Percentiles rank a stretch among this genome's conserved stretches.
Evolutionary conservation across 2,113 vertebrate species (phyloP).

Genomic region (Hippocampus comes): DNA sequence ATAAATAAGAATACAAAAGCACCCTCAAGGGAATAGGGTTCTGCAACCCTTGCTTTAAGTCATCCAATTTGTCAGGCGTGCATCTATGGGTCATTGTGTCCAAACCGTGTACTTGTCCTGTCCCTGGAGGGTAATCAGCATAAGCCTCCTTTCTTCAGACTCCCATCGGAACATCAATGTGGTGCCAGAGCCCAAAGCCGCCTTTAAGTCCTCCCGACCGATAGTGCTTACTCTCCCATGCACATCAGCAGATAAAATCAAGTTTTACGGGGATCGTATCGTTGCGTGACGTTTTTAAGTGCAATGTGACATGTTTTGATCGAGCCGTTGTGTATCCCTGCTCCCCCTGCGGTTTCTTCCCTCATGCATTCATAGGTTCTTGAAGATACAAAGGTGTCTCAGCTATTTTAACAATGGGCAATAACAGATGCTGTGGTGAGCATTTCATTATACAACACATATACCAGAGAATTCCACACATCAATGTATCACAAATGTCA

Average conservation of each 20-base stretch:
- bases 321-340: not conserved
- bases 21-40: not conserved
- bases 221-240: constrained; percentile 37
- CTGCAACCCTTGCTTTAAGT: not conserved
- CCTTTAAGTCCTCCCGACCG: constrained; percentile 40
- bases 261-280: constrained; percentile 11
- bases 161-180: constrained; percentile 58
- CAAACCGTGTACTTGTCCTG: constrained; percentile 29
- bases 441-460: not conserved
- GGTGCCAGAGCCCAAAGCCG: constrained; percentile 40
- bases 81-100: constrained; percentile 40
- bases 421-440: not conserved
- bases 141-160: not conserved
- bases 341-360: not conserved
- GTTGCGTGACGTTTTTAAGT: not conserved
- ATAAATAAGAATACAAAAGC: not conserved
- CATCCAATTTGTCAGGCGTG: constrained; percentile 21
- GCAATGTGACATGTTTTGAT: not conserved
- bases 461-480: not conserved
- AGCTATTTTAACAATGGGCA: not conserved
- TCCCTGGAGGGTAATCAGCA: constrained; percentile 55
- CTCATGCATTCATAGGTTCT: not conserved
- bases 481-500: not conserved
- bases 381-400: not conserved
- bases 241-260: constrained; percentile 25